Percentiles rank a stretch among this genome's conserved stretches.
phyloP scores from a whole-genome alignment of 2,888 invertebrate genomes.

The Heterodera filipjevi region DNA sequence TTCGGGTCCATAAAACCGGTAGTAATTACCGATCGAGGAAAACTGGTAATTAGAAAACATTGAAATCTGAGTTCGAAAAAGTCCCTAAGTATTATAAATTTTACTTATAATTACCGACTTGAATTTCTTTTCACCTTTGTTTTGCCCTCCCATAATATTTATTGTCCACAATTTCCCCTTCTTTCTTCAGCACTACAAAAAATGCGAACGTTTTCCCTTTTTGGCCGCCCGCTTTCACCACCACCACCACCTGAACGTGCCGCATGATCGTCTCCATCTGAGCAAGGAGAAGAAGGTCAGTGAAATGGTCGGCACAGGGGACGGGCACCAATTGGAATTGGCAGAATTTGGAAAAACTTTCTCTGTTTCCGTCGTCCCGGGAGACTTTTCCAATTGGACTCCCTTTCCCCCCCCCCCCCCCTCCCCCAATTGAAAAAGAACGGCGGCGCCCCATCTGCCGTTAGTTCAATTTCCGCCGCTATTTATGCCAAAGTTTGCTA shows the following conservation, averaged over 20 bases:
- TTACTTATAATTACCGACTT: no score
- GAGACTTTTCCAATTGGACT: background rate
- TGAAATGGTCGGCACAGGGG: background rate
- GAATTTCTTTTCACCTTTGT: background rate
- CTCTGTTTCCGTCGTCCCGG: background rate
- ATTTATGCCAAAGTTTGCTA: background rate
- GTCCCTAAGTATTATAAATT: no score
- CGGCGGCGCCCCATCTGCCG: background rate
- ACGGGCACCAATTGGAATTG: slow-evolving; percentile 6
- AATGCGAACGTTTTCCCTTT: slow-evolving; percentile 27
- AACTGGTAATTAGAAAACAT: no score
- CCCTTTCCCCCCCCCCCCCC: background rate
- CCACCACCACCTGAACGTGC: slow-evolving; percentile 22
- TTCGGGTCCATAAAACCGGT: no score
- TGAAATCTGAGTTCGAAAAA: no score
- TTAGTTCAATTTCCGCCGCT: background rate
- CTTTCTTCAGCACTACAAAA: slow-evolving; percentile 17
- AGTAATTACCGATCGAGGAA: no score
- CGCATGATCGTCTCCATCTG: slow-evolving; percentile 13
- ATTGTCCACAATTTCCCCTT: background rate
- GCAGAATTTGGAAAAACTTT: background rate
- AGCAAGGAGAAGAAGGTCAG: slow-evolving; percentile 16
- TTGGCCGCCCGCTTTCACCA: slow-evolving; percentile 24
- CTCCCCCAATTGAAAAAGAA: background rate
- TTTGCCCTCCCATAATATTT: background rate